Evolutionary conservation across 2,113 vertebrate species (phyloP).

Genomic region (Macaca fascicularis): DNA sequence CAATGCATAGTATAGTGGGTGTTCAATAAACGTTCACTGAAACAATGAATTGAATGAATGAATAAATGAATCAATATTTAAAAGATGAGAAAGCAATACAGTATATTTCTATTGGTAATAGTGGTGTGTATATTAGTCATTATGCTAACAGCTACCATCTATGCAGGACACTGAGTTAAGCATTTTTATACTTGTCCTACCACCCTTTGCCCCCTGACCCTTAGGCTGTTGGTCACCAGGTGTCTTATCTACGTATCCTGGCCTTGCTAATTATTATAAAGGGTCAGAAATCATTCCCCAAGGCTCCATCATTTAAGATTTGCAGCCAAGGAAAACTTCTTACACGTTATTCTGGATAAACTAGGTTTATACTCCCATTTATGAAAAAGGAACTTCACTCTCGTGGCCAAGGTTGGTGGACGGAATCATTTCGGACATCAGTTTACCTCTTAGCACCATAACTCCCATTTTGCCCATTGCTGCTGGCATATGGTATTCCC

Average conservation of each 20-base stretch:
- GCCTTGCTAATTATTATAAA: not conserved
- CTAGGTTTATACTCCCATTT: not conserved
- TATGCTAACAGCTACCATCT: not conserved
- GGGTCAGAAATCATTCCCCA: not conserved
- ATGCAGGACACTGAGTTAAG: not conserved
- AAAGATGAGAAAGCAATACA: not conserved
- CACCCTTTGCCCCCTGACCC: accelerated
- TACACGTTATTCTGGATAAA: not conserved
- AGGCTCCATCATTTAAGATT: not conserved
- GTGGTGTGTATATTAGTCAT: not conserved
- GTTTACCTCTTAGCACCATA: not conserved
- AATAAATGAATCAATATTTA: not conserved
- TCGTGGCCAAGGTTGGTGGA: not conserved
- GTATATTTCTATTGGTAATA: not conserved
- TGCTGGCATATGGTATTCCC: not conserved
- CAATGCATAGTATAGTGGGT: not conserved
- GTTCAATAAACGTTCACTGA: not conserved
- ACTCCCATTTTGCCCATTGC: not conserved
- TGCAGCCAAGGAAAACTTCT: not conserved
- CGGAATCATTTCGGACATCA: not conserved
- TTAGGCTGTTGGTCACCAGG: not conserved
- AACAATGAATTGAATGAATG: not conserved
- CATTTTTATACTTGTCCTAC: not conserved
- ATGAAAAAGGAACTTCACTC: not conserved
- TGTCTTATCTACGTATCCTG: not conserved